Percentiles rank a stretch among this genome's conserved stretches.
These are phyloP conservation scores for Acropora yongei DNA, from an alignment of 64 coral and sea anemone species.

Conservation along the genomic window DNA sequence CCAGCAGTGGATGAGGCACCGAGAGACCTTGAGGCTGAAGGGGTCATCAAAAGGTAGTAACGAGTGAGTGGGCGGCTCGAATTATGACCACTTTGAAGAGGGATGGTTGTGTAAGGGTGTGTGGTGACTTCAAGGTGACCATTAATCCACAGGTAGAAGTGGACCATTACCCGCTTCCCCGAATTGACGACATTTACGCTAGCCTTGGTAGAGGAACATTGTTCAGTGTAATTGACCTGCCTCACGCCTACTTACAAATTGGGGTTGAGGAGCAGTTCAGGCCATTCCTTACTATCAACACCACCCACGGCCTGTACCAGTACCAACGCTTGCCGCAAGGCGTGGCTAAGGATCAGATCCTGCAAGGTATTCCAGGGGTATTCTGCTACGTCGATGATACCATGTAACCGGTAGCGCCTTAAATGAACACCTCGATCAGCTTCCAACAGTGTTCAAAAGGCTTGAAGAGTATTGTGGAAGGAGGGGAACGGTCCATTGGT, in stretches of 20 bases:
- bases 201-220: background rate
- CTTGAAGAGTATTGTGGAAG: too few relatives aligned
- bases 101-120: slow-evolving; percentile 30
- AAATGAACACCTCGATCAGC: too few relatives aligned
- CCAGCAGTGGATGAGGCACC: background rate
- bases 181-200: slow-evolving; percentile 34
- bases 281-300: slow-evolving; percentile 33
- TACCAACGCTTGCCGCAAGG: slow-evolving; percentile 32
- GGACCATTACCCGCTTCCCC: slow-evolving; percentile 18
- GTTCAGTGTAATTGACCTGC: slow-evolving; percentile 25
- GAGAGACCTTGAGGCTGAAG: slow-evolving; percentile 6
- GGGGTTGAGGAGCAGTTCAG: slow-evolving; percentile 16
- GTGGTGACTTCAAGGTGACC: slow-evolving; percentile 43
- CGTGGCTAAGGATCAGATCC: background rate
- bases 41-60: background rate
- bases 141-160: slow-evolving; percentile 30
- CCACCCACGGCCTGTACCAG: background rate
- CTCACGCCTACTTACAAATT: slow-evolving; percentile 43
- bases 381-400: too few relatives aligned
- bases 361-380: too few relatives aligned
- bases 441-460: too few relatives aligned
- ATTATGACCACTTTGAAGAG: background rate
- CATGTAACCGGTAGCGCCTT: too few relatives aligned
- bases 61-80: background rate
- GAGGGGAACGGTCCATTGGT: too few relatives aligned